Conservation (phyloP, 2,113 vertebrate species). For the Channa maculata region DNA sequence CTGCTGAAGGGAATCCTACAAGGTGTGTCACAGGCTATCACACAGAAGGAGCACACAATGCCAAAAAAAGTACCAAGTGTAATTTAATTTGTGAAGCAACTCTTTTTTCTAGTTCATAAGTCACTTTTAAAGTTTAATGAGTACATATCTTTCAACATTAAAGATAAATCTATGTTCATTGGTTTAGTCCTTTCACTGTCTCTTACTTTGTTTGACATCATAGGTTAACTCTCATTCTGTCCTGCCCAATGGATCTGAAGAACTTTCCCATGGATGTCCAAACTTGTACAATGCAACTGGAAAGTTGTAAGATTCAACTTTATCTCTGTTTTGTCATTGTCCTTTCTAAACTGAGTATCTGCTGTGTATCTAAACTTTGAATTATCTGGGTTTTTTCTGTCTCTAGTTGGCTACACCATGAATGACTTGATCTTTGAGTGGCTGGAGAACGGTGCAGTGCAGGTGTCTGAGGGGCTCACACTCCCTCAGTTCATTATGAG, state of each 20-base stretch:
- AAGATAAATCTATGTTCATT: slow-evolving; percentile 5
- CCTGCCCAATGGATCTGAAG: slow-evolving; percentile 99
- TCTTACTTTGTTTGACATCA: slow-evolving; percentile 12
- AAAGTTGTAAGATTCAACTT: slow-evolving; percentile 90
- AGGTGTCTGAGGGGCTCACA: slow-evolving; percentile 96
- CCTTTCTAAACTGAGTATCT: neutral
- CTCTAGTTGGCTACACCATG: slow-evolving; percentile 98
- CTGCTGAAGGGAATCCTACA: slow-evolving; percentile 74
- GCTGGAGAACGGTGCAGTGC: slow-evolving; percentile 92
- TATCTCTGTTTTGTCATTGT: neutral
- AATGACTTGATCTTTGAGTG: slow-evolving; percentile 99
- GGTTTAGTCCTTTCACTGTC: neutral
- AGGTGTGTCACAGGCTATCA: slow-evolving; percentile 53
- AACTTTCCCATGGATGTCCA: slow-evolving; percentile 99
- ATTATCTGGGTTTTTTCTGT: neutral
- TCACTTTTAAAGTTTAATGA: slow-evolving; percentile 24
- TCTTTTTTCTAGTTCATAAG: slow-evolving; percentile 21
- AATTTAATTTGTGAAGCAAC: slow-evolving; percentile 50
- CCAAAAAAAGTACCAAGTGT: slow-evolving; percentile 2
- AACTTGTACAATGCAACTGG: slow-evolving; percentile 98
- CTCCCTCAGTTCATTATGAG: slow-evolving; percentile 97
- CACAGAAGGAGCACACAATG: slow-evolving; percentile 34
- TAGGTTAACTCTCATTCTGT: slow-evolving; percentile 96
- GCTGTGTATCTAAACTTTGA: neutral
- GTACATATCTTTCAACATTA: slow-evolving; percentile 13